Conservation (phyloP, 1,140 invertebrate species). For the Drosophila ficusphila region DNA sequence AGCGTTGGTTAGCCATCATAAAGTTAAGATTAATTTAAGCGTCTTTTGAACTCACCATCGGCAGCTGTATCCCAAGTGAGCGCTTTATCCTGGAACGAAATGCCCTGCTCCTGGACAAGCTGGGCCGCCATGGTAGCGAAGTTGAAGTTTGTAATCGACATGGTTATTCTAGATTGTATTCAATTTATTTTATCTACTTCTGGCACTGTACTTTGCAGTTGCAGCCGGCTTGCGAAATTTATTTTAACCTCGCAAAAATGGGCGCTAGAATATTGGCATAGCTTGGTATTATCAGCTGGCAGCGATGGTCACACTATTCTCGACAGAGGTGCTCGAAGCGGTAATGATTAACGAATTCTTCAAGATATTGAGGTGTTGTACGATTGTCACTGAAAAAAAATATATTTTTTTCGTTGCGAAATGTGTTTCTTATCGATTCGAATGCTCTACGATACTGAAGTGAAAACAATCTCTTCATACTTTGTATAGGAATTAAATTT, state of each 20-base stretch:
- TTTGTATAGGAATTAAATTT: too few species aligned
- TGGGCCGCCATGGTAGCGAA: constrained; percentile 62
- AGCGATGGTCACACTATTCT: neutral
- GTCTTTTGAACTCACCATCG: constrained; percentile 57
- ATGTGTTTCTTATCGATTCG: too few species aligned
- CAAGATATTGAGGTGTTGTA: too few species aligned
- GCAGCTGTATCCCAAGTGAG: constrained; percentile 65
- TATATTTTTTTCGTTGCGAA: too few species aligned
- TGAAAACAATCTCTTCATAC: too few species aligned
- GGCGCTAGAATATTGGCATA: constrained; percentile 50
- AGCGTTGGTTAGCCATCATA: neutral
- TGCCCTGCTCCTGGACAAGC: constrained; percentile 54
- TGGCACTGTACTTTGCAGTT: constrained; percentile 54
- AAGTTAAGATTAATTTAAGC: neutral
- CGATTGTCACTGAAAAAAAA: too few species aligned
- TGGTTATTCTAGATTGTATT: neutral
- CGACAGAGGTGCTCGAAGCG: neutral
- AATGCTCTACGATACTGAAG: too few species aligned
- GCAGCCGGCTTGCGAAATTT: constrained; percentile 28
- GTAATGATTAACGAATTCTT: neutral
- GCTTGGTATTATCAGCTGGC: constrained; percentile 1
- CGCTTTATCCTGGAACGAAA: constrained; percentile 68
- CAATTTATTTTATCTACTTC: neutral
- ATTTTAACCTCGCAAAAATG: constrained; percentile 57
- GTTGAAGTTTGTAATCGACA: constrained; percentile 54